phyloP scores from a whole-genome alignment of 2,797 vertebrate species.

The Tenualosa ilisha region DNA sequence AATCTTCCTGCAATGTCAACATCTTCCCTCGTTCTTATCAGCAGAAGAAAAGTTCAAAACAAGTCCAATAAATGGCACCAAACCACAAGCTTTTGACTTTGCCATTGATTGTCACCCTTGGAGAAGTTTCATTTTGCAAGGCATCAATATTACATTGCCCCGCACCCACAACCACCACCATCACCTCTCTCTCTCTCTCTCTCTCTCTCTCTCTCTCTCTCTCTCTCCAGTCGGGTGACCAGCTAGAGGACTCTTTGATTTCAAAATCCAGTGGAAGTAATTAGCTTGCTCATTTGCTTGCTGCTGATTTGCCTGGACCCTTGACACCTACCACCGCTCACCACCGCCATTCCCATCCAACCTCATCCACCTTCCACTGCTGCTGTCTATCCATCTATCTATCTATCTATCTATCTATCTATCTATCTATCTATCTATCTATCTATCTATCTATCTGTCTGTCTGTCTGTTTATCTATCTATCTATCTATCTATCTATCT shows the following conservation, averaged over 20 bases:
- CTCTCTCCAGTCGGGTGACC: slow-evolving; percentile 27
- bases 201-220: neutral
- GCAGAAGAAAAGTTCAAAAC: neutral
- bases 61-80: neutral
- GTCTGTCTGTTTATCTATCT: too few species aligned
- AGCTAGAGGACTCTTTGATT: slow-evolving; percentile 63
- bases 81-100: slow-evolving; percentile 62
- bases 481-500: too few species aligned
- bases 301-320: slow-evolving; percentile 36
- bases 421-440: too few species aligned
- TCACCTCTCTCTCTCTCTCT: neutral
- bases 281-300: slow-evolving; percentile 75
- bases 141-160: slow-evolving; percentile 72
- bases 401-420: too few species aligned
- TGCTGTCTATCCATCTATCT: neutral
- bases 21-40: slow-evolving; percentile 35
- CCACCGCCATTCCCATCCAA: slow-evolving; percentile 42
- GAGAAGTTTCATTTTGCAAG: slow-evolving; percentile 67
- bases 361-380: neutral
- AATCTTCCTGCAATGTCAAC: neutral
- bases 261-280: slow-evolving; percentile 78
- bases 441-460: too few species aligned
- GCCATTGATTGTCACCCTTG: slow-evolving; percentile 65
- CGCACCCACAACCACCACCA: neutral
- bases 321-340: slow-evolving; percentile 35